These are phyloP conservation scores for Drosophila mettleri DNA, from an alignment of 2,888 invertebrate species.

Conservation along the genomic window DNA sequence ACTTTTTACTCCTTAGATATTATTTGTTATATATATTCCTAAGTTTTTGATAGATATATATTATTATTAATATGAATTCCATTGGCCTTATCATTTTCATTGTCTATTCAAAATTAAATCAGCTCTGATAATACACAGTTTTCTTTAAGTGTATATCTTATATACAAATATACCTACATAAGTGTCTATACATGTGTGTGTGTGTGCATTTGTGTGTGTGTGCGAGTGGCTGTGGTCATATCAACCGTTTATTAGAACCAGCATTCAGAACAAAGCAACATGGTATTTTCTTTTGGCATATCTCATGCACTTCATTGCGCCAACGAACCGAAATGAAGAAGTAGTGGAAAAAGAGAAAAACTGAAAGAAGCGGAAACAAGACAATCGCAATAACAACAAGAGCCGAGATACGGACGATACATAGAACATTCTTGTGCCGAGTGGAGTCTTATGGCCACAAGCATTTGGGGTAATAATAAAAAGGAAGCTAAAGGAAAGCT, in stretches of 20 bases:
- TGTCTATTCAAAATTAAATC: neutral
- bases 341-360: slow-evolving; percentile 8
- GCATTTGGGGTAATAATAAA: slow-evolving; percentile 70
- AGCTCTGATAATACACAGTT: neutral
- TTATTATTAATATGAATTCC: neutral
- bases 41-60: no score
- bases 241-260: slow-evolving; percentile 60
- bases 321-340: slow-evolving; percentile 32
- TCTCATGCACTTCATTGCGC: slow-evolving; percentile 74
- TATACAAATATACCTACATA: neutral
- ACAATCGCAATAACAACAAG: slow-evolving; percentile 12
- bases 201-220: slow-evolving; percentile 13
- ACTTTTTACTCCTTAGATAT: no score
- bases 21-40: no score
- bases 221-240: slow-evolving; percentile 43
- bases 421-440: slow-evolving; percentile 67
- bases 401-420: slow-evolving; percentile 46
- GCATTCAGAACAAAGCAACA: slow-evolving; percentile 62
- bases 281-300: slow-evolving; percentile 67
- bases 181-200: slow-evolving; percentile 3
- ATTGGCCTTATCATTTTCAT: neutral
- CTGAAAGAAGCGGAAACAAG: slow-evolving; percentile 28
- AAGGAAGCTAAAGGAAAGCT: slow-evolving; percentile 39
- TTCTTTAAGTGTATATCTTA: slow-evolving; percentile 9
- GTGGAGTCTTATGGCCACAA: slow-evolving; percentile 67